A percentile compares a stretch with the other conserved stretches of the same genome.
Conservation (phyloP, 2,888 invertebrate genomes). For the Iselma pallidipennis region DNA sequence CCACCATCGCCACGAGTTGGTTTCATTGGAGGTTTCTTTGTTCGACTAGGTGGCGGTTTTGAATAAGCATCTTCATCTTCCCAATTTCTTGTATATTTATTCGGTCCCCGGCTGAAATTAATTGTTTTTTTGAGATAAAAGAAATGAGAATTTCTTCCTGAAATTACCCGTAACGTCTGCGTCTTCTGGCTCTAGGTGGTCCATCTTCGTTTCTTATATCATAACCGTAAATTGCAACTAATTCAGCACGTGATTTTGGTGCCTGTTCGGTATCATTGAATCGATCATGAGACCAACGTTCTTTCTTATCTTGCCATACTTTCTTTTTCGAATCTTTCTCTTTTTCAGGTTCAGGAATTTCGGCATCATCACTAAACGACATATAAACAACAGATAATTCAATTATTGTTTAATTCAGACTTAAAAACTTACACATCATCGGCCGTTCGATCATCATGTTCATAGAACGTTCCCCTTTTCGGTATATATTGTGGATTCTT, state of each 20-base stretch:
- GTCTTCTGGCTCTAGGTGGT: conserved; percentile 83
- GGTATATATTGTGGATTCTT: conserved; percentile 98
- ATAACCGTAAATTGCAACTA: conserved; percentile 87
- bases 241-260: conserved; percentile 83
- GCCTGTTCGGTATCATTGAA: conserved; percentile 80
- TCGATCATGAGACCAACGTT: conserved; percentile 63
- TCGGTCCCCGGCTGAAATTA: conserved; percentile 76
- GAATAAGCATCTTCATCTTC: conserved; percentile 90
- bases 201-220: conserved; percentile 93
- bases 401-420: not conserved
- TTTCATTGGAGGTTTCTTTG: conserved; percentile 38
- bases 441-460: conserved; percentile 89
- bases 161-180: conserved; percentile 81
- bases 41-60: conserved; percentile 56
- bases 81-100: conserved; percentile 91
- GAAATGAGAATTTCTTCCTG: not conserved
- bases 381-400: not conserved
- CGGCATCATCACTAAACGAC: conserved; percentile 16
- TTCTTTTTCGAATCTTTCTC: conserved; percentile 54
- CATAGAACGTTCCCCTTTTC: conserved; percentile 93
- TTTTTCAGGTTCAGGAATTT: conserved; percentile 43
- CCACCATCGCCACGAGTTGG: not conserved
- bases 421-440: conserved; percentile 63
- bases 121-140: not conserved
- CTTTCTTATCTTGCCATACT: conserved; percentile 55